These are phyloP conservation scores for Acipenser oxyrinchus DNA, from an alignment of 2,797 vertebrate genomes.

Conservation along the genomic window DNA sequence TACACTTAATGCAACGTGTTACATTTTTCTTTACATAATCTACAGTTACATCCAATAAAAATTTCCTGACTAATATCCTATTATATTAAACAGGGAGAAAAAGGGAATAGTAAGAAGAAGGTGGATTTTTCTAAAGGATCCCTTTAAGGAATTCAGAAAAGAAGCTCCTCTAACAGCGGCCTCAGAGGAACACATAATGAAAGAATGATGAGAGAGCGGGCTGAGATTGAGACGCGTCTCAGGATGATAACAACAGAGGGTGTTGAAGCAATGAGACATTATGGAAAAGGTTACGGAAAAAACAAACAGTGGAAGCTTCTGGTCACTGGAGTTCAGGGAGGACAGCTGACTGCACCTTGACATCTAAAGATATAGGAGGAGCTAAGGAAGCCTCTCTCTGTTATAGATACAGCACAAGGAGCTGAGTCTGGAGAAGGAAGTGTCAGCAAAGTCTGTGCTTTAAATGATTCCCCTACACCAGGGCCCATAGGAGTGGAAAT, in stretches of 20 bases:
- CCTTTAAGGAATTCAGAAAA: neutral
- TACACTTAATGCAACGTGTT: no score
- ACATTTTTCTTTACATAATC: no score
- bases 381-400: neutral
- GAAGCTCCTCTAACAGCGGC: neutral
- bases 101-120: no score
- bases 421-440: neutral
- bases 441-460: no score
- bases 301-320: neutral
- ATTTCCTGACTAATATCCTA: no score
- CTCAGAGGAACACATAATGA: neutral
- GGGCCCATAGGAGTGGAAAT: no score
- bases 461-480: no score
- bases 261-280: constrained; percentile 3
- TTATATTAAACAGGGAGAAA: no score
- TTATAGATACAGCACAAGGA: neutral
- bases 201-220: constrained; percentile 2
- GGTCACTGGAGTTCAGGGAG: neutral
- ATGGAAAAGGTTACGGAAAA: neutral
- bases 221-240: neutral
- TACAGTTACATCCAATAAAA: no score
- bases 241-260: neutral
- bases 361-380: neutral
- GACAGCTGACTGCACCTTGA: neutral
- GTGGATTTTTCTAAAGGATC: no score